Percentiles rank a stretch among this genome's conserved stretches.
phyloP scores from a whole-genome alignment of 2,888 invertebrate genomes.

The Melangyna quadrimaculata region DNA sequence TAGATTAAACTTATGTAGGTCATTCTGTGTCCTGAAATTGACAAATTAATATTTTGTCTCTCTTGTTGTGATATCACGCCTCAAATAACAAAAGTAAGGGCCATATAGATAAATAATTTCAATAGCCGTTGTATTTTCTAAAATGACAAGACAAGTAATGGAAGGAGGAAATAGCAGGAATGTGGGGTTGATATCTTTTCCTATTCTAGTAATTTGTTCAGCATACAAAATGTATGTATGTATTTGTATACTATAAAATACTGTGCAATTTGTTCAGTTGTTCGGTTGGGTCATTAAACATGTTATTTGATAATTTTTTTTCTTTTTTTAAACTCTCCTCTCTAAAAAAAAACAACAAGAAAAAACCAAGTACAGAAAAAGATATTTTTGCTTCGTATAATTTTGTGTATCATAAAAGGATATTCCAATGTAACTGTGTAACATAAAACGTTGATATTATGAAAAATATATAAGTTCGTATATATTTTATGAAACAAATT shows the following conservation, averaged over 20 bases:
- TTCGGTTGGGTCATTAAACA: conserved; percentile 60
- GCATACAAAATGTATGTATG: not conserved
- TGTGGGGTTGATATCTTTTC: not conserved
- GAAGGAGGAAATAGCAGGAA: not conserved
- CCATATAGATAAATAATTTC: conserved; percentile 40
- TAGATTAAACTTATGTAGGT: conserved; percentile 51
- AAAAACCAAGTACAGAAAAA: not conserved
- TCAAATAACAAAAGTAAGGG: conserved; percentile 61
- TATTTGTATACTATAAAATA: too few relatives aligned
- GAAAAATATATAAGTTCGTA: not conserved
- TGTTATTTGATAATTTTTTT: conserved; percentile 40
- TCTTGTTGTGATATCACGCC: conserved; percentile 50
- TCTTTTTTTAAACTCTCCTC: not conserved
- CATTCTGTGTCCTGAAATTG: conserved; percentile 39
- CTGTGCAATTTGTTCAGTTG: conserved; percentile 53
- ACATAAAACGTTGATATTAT: conserved; percentile 8
- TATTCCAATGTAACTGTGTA: not conserved
- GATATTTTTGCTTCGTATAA: not conserved
- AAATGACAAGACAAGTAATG: conserved; percentile 1
- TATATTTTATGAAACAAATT: too few relatives aligned
- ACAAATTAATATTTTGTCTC: conserved; percentile 29
- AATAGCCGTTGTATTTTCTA: conserved; percentile 28
- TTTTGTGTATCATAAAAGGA: conserved; percentile 7
- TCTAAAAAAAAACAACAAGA: not conserved
- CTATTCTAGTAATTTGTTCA: not conserved